Percentiles rank a stretch among this genome's conserved stretches.
These are phyloP conservation scores for Chrysolina haemoptera DNA, from an alignment of 2,888 invertebrate genomes.

Conservation along the genomic window DNA sequence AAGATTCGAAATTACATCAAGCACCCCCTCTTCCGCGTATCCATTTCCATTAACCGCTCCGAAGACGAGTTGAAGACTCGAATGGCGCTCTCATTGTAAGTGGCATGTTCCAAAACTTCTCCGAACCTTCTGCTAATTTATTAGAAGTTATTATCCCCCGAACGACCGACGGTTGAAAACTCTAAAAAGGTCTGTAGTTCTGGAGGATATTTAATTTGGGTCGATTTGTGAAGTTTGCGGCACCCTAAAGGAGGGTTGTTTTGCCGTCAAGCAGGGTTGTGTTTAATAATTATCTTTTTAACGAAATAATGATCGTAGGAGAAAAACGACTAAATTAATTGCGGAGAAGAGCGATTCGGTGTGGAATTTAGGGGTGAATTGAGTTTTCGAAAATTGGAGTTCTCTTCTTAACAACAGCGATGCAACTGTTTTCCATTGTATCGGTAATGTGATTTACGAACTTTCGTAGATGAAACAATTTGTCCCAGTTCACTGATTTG, in stretches of 20 bases:
- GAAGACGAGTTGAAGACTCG: slow-evolving; percentile 24
- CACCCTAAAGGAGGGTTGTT: slow-evolving; percentile 24
- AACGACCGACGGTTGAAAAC: slow-evolving; percentile 35
- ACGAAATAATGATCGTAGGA: slow-evolving; percentile 40
- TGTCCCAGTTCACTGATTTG: neutral
- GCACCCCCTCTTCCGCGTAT: neutral
- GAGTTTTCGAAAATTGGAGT: neutral
- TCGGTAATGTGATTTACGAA: neutral
- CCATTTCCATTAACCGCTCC: slow-evolving; percentile 7
- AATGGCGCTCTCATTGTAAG: slow-evolving; percentile 32
- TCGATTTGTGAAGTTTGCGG: slow-evolving; percentile 42
- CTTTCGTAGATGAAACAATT: neutral
- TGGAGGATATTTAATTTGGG: slow-evolving; percentile 44
- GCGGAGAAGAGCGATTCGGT: neutral
- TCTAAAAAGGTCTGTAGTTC: slow-evolving; percentile 37
- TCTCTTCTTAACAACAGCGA: neutral
- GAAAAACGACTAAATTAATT: slow-evolving; percentile 28
- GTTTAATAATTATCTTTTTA: slow-evolving; percentile 46
- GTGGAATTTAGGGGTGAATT: neutral
- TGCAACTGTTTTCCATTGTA: neutral
- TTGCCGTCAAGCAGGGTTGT: slow-evolving; percentile 23
- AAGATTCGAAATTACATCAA: neutral
- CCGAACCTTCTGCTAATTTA: slow-evolving; percentile 42
- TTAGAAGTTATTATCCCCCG: slow-evolving; percentile 45
- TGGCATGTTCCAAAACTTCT: slow-evolving; percentile 38